phyloP scores from a whole-genome alignment of 2,113 vertebrate species.

The Parotia lawesii region DNA sequence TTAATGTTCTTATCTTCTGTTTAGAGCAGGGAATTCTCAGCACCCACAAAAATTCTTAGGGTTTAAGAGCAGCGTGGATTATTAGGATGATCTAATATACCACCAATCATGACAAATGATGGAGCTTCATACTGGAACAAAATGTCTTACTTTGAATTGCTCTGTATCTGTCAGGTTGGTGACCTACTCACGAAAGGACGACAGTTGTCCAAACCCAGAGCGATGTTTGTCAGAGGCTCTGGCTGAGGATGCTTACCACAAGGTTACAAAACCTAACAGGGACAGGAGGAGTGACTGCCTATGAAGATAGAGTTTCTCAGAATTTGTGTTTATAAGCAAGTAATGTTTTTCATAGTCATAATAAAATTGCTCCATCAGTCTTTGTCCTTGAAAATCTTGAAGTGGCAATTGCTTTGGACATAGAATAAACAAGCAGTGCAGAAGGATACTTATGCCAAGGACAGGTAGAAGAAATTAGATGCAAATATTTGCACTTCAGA shows the following conservation, averaged over 20 bases:
- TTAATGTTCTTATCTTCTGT: neutral
- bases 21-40: neutral
- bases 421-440: neutral
- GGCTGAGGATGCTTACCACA: neutral
- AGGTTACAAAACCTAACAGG: neutral
- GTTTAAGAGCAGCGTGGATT: neutral
- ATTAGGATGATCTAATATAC: neutral
- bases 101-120: neutral
- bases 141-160: neutral
- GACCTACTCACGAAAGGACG: neutral
- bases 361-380: neutral
- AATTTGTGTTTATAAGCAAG: neutral
- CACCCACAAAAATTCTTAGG: neutral
- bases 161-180: neutral
- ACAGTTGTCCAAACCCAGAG: neutral
- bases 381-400: slow-evolving; percentile 25
- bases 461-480: slow-evolving; percentile 10
- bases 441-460: neutral
- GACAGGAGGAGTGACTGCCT: neutral
- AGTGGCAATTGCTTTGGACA: slow-evolving; percentile 28
- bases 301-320: neutral
- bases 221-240: neutral
- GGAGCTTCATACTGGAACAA: neutral
- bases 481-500: slow-evolving; percentile 30
- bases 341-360: neutral